These are phyloP conservation scores for Lethocerus indicus DNA, from an alignment of 1,140 invertebrate genomes.

Conservation along the genomic window DNA sequence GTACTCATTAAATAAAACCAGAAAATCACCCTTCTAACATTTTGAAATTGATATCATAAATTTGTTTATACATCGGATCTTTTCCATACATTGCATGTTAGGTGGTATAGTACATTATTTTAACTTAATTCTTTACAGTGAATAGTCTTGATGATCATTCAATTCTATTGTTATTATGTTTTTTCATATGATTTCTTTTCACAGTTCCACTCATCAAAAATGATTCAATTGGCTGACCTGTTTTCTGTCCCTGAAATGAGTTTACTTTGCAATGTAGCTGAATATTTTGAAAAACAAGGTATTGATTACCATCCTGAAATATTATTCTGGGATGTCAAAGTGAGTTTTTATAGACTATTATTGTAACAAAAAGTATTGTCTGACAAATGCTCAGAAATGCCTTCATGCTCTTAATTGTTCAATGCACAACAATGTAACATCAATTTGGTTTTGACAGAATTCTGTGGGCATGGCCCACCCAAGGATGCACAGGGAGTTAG, in stretches of 20 bases:
- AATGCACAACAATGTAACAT: background rate
- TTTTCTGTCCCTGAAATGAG: constrained; percentile 95
- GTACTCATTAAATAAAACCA: no score
- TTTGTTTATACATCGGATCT: no score
- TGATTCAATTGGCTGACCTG: constrained; percentile 91
- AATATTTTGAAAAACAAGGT: constrained; percentile 77
- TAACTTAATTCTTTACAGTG: background rate
- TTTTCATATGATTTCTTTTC: no score
- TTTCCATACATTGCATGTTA: no score
- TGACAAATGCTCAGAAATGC: background rate
- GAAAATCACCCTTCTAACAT: no score
- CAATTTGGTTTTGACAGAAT: constrained; percentile 39
- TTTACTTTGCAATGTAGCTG: constrained; percentile 79
- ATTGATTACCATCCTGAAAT: constrained; percentile 93
- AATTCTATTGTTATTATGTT: background rate
- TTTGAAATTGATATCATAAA: no score
- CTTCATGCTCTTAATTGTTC: background rate
- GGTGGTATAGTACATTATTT: background rate
- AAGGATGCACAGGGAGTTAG: constrained; percentile 76
- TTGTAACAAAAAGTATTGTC: background rate
- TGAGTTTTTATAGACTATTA: constrained; percentile 24
- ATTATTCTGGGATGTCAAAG: constrained; percentile 86
- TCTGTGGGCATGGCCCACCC: constrained; percentile 80
- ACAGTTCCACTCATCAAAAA: constrained; percentile 54
- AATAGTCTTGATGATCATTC: background rate